Evolutionary conservation across 2,888 invertebrate genomes (phyloP), one percentile per base, ranked within the genome.

Genomic region (Branchinecta sandiegonensis): DNA sequence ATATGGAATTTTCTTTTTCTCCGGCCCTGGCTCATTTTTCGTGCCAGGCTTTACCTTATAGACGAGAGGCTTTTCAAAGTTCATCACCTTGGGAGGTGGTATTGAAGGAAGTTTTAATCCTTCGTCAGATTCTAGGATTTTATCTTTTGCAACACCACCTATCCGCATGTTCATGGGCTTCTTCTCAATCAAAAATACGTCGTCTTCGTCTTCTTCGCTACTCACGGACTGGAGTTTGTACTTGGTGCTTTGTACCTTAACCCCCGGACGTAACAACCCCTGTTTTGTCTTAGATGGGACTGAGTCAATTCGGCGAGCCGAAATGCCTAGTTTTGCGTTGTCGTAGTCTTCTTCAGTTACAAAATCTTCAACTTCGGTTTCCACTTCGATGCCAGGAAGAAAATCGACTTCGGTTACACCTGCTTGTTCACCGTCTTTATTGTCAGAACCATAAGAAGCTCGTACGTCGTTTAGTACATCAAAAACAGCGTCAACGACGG

Each of bases 161-260:
- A 56, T 17, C 10, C 56, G n/a, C 56, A 56, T 56, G 11, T 56
- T 56, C 17, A 17, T 56, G n/a, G 56, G 17, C 17, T 14, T 56
- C n/a, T n/a, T 8, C n/a, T 56, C 56, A 14, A 17, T 7, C 9
- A 56, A 56, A 9, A 56, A 8, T 56, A 14, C 56, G 17, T 17
- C 17, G 17, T 56, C 56, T 56, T 56, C 56, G 8, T 56, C 56
- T 56, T 56, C 56, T 56, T 56, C 56, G 17, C 56, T 56, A 10
- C 56, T 56, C 8, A 17, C 10, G 17, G 17, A n/a, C 17, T 56
- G n/a, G 9, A 56, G n/a, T 56, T 56, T n/a, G 56, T 56, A 56
- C 17, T 8, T 56, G n/a, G 14, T 56, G 17, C 17, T 56, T 56
- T 56, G 56, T 9, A 56, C 56, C 17, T 56, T 56, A 56, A 56